Evolutionary conservation across 2,113 vertebrate genomes (phyloP).

Genomic region (Chiloscyllium plagiosum): DNA sequence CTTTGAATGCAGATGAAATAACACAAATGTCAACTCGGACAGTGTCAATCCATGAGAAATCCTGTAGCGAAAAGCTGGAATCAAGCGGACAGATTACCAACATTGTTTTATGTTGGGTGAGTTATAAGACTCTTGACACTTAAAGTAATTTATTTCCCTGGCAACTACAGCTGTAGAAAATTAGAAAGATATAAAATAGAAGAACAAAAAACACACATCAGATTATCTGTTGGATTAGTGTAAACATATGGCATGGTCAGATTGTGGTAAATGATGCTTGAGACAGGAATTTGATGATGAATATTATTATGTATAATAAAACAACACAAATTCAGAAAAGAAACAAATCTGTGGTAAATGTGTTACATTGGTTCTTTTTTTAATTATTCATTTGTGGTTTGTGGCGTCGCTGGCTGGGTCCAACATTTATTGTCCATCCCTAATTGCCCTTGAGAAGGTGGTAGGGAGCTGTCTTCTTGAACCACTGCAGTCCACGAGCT

Average conservation of each 20-base stretch:
- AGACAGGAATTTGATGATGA: not conserved
- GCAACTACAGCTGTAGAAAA: not conserved
- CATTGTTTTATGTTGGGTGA: not conserved
- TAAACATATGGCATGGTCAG: not conserved
- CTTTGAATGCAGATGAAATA: not conserved
- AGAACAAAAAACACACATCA: not conserved
- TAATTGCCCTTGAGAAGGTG: too few relatives aligned
- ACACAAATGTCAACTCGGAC: not conserved
- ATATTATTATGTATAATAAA: not conserved
- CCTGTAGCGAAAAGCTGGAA: not conserved
- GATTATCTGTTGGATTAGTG: not conserved
- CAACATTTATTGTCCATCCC: too few relatives aligned
- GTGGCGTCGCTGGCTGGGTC: too few relatives aligned
- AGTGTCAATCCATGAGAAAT: not conserved
- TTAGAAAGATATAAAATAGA: not conserved
- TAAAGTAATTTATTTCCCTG: not conserved
- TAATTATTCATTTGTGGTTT: too few relatives aligned
- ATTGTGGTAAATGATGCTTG: not conserved
- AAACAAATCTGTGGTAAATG: not conserved
- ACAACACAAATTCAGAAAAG: not conserved
- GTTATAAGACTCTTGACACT: not conserved
- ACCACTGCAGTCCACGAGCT: too few relatives aligned
- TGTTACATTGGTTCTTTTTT: not conserved
- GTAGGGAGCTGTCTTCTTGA: too few relatives aligned
- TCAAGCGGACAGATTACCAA: not conserved